Evolutionary conservation across 2,888 invertebrate species (phyloP).

Genomic region (Meloe dianella): DNA sequence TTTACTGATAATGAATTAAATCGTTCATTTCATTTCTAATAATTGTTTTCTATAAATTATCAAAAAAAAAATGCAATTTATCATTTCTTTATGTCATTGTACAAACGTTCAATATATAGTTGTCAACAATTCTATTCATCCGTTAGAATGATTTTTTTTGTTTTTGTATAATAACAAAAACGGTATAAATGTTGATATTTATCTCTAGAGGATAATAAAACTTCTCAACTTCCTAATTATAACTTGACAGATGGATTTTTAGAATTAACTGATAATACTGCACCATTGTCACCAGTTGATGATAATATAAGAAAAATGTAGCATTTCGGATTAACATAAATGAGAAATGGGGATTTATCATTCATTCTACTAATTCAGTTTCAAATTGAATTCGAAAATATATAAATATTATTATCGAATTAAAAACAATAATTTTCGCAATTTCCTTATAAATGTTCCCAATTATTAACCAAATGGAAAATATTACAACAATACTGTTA

Average conservation of each 20-base stretch:
- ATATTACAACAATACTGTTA: too few relatives aligned
- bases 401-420: too few relatives aligned
- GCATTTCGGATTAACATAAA: not conserved
- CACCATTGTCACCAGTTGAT: not conserved
- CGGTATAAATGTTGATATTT: not conserved
- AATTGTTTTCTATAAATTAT: not conserved
- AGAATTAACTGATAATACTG: not conserved
- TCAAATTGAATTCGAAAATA: too few relatives aligned
- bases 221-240: conserved; percentile 3
- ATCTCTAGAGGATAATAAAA: conserved; percentile 5
- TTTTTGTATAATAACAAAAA: not conserved
- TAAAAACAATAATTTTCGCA: too few relatives aligned
- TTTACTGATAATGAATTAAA: not conserved
- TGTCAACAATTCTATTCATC: not conserved
- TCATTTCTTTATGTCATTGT: not conserved
- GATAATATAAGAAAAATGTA: not conserved
- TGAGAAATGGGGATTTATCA: too few relatives aligned
- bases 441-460: too few relatives aligned
- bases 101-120: not conserved
- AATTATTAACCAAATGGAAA: too few relatives aligned
- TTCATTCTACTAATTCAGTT: too few relatives aligned
- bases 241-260: conserved; percentile 3
- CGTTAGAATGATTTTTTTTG: not conserved
- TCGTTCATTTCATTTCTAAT: not conserved
- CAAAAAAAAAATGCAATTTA: not conserved